phyloP scores from a whole-genome alignment of 2,888 invertebrate genomes.

The Melinaea marsaeus region DNA sequence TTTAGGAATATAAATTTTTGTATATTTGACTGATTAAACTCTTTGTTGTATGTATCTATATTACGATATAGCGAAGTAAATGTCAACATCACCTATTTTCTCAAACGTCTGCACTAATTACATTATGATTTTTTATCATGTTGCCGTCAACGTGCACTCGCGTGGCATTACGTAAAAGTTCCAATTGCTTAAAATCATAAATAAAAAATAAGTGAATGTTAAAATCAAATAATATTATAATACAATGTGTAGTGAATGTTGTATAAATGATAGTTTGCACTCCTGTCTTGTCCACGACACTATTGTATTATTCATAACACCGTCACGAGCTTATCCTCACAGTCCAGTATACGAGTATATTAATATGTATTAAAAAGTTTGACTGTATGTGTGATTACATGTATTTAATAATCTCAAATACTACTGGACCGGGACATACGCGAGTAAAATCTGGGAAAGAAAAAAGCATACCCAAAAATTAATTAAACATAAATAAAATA shows the following conservation, averaged over 20 bases:
- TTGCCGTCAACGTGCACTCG: slow-evolving; percentile 4
- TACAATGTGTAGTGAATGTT: background rate
- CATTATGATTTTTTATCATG: slow-evolving; percentile 23
- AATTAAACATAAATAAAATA: too few relatives aligned
- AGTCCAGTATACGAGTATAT: background rate
- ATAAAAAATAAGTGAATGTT: background rate
- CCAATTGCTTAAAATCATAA: background rate
- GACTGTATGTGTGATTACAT: too few relatives aligned
- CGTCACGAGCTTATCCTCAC: background rate
- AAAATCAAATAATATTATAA: background rate
- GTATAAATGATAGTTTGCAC: too few relatives aligned
- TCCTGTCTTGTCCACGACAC: background rate
- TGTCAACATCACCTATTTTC: slow-evolving; percentile 23
- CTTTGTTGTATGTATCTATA: background rate
- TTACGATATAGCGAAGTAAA: background rate
- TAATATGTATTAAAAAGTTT: too few relatives aligned
- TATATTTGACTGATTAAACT: background rate
- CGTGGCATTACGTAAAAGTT: background rate
- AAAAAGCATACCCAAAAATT: too few relatives aligned
- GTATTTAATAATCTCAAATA: too few relatives aligned
- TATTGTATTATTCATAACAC: background rate
- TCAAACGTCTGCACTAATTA: slow-evolving; percentile 29
- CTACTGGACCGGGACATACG: too few relatives aligned
- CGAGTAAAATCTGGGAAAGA: too few relatives aligned
- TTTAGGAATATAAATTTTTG: background rate